Evolutionary conservation across 2,113 vertebrate species (phyloP).

Genomic region (Gadus macrocephalus): DNA sequence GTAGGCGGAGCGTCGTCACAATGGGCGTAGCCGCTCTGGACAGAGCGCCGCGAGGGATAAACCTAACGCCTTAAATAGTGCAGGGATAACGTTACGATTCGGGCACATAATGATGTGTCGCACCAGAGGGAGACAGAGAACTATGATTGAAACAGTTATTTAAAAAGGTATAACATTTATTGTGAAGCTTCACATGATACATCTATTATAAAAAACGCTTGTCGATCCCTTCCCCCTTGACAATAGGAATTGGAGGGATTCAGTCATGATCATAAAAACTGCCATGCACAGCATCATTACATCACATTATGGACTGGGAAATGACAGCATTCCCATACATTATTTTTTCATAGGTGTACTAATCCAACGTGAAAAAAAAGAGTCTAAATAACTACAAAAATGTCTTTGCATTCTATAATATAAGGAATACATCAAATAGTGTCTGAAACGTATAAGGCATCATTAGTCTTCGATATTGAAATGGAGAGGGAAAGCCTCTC

Average conservation of each 20-base stretch:
- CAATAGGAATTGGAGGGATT: too few relatives aligned
- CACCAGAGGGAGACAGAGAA: too few relatives aligned
- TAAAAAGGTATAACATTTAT: neutral
- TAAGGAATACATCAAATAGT: conserved; percentile 25
- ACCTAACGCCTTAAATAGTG: neutral
- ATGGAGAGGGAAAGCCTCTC: neutral
- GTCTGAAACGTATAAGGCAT: conserved; percentile 33
- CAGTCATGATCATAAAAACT: too few relatives aligned
- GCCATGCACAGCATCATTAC: too few relatives aligned
- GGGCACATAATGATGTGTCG: too few relatives aligned
- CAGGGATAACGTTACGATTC: too few relatives aligned
- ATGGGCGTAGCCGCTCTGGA: conserved; percentile 26
- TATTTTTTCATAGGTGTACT: conserved; percentile 1
- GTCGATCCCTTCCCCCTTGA: too few relatives aligned
- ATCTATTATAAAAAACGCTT: too few relatives aligned
- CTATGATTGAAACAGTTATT: neutral
- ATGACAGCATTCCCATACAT: too few relatives aligned
- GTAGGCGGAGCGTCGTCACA: conserved; percentile 28
- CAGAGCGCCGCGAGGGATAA: conserved; percentile 32
- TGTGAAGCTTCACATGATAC: neutral
- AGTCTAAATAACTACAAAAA: conserved; percentile 3
- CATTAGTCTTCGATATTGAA: conserved; percentile 44
- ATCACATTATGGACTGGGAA: too few relatives aligned
- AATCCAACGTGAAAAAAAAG: neutral
- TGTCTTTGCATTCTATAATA: conserved; percentile 26